Percentiles rank a stretch among this genome's conserved stretches.
Conservation (phyloP, 2,113 vertebrate genomes). For the Grallaria varia region DNA sequence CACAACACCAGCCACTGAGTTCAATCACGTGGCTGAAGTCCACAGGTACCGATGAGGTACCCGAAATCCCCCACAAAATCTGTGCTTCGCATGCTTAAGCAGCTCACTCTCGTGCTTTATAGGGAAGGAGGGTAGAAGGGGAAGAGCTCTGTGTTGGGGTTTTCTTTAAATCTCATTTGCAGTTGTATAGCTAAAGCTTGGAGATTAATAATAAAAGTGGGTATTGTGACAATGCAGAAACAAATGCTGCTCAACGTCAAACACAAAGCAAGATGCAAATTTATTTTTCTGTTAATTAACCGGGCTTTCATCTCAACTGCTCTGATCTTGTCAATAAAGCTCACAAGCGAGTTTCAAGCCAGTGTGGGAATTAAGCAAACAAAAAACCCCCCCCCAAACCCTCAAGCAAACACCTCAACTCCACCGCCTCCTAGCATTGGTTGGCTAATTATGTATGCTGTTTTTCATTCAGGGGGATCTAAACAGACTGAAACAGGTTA, state of each 20-base stretch:
- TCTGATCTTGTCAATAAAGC: slow-evolving; percentile 62
- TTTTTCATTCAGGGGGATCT: slow-evolving; percentile 69
- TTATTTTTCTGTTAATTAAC: slow-evolving; percentile 63
- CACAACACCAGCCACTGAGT: not conserved
- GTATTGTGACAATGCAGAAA: slow-evolving; percentile 19
- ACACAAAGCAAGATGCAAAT: slow-evolving; percentile 51
- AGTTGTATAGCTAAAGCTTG: not conserved
- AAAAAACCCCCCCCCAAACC: not conserved
- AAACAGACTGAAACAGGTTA: slow-evolving; percentile 81
- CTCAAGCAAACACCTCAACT: not conserved
- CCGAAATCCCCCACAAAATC: slow-evolving; percentile 6
- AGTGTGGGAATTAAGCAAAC: not conserved
- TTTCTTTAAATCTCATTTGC: not conserved
- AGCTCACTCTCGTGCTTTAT: not conserved
- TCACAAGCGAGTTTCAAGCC: slow-evolving; percentile 39
- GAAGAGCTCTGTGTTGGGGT: not conserved
- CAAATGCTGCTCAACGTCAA: slow-evolving; percentile 1
- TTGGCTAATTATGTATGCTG: slow-evolving; percentile 65
- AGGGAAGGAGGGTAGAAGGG: not conserved
- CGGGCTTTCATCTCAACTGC: slow-evolving; percentile 54
- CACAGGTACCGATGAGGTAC: not conserved
- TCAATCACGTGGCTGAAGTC: not conserved
- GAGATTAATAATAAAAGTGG: slow-evolving; percentile 12
- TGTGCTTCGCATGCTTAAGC: not conserved
- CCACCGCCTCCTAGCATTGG: slow-evolving; percentile 14